Base-by-base conservation (phyloP, 2,797 vertebrate species). In the Pangasius larnaudii region DNA sequence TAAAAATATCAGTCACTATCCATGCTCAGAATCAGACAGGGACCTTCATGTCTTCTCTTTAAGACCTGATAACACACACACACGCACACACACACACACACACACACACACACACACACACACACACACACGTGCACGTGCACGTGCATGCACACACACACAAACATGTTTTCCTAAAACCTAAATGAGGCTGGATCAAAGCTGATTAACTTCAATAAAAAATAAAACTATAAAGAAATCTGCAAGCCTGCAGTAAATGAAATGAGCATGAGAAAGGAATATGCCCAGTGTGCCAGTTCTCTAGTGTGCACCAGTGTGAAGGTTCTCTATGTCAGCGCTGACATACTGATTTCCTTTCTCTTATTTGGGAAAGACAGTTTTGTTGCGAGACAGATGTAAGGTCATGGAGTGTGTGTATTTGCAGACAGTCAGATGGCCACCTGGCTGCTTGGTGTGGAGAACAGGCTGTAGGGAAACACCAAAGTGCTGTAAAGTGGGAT, bases 11-110 rank as follows among this genome's bases (percentile, higher is more conserved):
- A 80, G 46, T 86, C 88, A 88, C 91, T 49, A 42, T 49, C 88
- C 22, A 92, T 92, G 92, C 86, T 90, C 69, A 89, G 90, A 92
- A 88, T 89, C 90, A 90, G 80, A 93, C 89, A 88, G 85, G 51
- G 81, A 56, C 9, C 19, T 83, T 79, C 91, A 89, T 33, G 87
- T 85, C 27, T 82, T 71, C 46, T 16, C 74, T 77, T 72, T 39
- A 39, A 77, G 13, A 77, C 13, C 13, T 13, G 74, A 53, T 78
- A 46, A 79, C 77, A 53, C 19, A 94, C 16, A 0, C 39, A 56
- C 13, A 4, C 56, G 39, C 3, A 59, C 30, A 58, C 78, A 93
- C 24, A 0, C 49, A 10, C 1, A 56, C 53, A 5, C 30, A 58
- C 78, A 79, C 77, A 53, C 19, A 94, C 16, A 0, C 39, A 56